Base-by-base conservation (phyloP, 2,888 invertebrate species). In the Limnephilus lunatus region DNA sequence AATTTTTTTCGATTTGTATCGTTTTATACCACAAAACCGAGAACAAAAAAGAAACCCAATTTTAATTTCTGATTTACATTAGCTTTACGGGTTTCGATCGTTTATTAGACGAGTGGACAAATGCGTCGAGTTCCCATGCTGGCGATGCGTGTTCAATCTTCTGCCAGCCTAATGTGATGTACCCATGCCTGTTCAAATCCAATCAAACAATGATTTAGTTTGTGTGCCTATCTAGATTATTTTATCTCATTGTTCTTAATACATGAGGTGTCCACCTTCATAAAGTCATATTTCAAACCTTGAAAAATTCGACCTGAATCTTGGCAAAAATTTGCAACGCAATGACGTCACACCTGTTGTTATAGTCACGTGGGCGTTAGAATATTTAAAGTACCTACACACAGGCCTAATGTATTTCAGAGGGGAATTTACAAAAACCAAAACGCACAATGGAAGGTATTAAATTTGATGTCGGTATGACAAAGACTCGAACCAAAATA, bases 261-360 rank as follows among this genome's bases (percentile, higher is more conserved):
- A 68, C 25, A 68, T 68, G 68, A 68, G 68, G 68, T 68, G 68
- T 68, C 68, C 68, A 68, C 68, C 68, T 68, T 7, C 68, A 68
- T 68, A 25, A n/a, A 68, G 68, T 25, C 83, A 83, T 83, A 35
- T 35, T 35, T 83, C 39, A 35, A 83, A 32, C 83, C 83, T 32
- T 25, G 35, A 83, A 83, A 83, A 35, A 35, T 83, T 83, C 39
- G 35, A 35, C 39, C 83, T 83, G 35, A 35, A 83, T 32, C 35
- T 7, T 25, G 35, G 83, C 35, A 39, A 83, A 35, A 83, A 35
- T 19, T 32, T 83, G 83, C 83, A 19, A 83, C 32, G 83, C 25
- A 12, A 39, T 83, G 83, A 83, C 83, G 83, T 83, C 83, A 83
- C 83, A 83, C 35, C 83, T 83, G 83, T 83, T 83, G 83, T 68